Evolutionary conservation across 2,113 vertebrate species (phyloP).

Genomic region (Aegithalos caudatus): DNA sequence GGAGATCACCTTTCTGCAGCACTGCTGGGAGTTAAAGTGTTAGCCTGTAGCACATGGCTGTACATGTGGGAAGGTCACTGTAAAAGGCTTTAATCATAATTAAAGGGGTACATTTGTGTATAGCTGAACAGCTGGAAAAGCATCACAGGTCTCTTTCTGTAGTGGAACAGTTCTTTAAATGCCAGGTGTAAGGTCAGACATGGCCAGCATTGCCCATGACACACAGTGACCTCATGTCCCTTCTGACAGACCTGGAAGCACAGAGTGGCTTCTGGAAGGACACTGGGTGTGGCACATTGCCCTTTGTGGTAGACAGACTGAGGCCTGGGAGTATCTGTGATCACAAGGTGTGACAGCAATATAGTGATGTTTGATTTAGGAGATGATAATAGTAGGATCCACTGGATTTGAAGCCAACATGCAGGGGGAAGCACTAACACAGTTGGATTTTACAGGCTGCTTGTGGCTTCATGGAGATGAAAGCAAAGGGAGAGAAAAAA

Average conservation of each 20-base stretch:
- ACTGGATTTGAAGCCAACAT: not conserved
- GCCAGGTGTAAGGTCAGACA: not conserved
- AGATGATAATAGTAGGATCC: not conserved
- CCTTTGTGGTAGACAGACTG: not conserved
- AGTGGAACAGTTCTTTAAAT: not conserved
- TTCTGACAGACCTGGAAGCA: not conserved
- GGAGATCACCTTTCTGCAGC: not conserved
- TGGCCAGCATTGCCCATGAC: not conserved
- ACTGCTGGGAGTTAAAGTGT: not conserved
- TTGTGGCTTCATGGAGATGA: not conserved
- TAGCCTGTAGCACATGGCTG: not conserved
- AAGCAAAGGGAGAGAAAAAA: not conserved
- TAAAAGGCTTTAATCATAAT: not conserved
- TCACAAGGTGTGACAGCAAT: not conserved
- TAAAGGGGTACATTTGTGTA: not conserved
- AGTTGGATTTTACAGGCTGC: not conserved
- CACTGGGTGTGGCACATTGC: fast-evolving
- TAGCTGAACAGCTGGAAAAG: not conserved
- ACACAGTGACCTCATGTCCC: not conserved
- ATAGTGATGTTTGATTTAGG: not conserved
- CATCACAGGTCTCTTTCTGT: not conserved
- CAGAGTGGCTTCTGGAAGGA: not conserved
- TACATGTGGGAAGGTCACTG: not conserved
- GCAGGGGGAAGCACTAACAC: not conserved
- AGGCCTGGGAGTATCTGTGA: not conserved